phyloP scores from a whole-genome alignment of 2,888 invertebrate genomes.

The Apeira syringaria region DNA sequence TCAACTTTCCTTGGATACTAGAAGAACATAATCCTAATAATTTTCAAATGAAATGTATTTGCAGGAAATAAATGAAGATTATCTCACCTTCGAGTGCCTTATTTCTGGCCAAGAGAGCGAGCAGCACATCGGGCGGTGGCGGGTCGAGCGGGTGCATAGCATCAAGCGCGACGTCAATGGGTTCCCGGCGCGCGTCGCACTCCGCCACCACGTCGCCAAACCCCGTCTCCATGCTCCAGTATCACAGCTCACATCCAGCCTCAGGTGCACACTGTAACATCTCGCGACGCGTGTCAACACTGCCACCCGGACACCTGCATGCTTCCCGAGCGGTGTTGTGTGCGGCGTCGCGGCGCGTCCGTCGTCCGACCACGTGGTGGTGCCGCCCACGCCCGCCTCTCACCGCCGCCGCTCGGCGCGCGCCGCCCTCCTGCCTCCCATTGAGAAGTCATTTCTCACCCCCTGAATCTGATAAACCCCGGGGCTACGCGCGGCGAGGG shows the following conservation, averaged over 20 bases:
- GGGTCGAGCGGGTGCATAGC: constrained; percentile 71
- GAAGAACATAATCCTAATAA: too few relatives aligned
- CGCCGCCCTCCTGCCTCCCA: constrained; percentile 74
- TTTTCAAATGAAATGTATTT: too few relatives aligned
- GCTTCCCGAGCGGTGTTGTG: constrained; percentile 47
- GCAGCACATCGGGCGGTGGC: constrained; percentile 92
- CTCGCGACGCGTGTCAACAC: constrained; percentile 43
- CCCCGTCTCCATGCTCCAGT: constrained; percentile 60
- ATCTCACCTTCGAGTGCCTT: constrained; percentile 94
- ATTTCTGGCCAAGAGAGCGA: constrained; percentile 93
- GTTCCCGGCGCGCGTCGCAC: constrained; percentile 53
- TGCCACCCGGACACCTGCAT: constrained; percentile 48
- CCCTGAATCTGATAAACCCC: constrained; percentile 82
- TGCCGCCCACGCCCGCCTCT: constrained; percentile 76
- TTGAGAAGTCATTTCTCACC: constrained; percentile 82
- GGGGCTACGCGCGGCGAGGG: constrained; percentile 53
- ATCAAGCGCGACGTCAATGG: constrained; percentile 62
- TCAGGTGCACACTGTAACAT: constrained; percentile 45
- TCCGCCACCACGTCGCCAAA: constrained; percentile 57
- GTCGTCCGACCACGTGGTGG: constrained; percentile 66
- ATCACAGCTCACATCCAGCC: constrained; percentile 49
- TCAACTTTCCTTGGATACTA: too few relatives aligned
- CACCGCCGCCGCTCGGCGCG: constrained; percentile 52
- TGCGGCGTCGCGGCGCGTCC: constrained; percentile 34
- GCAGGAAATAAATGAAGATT: too few relatives aligned